Evolutionary conservation across 2,888 invertebrate species (phyloP), one percentile per base, ranked within the genome.

Genomic region (Alcis repandata): DNA sequence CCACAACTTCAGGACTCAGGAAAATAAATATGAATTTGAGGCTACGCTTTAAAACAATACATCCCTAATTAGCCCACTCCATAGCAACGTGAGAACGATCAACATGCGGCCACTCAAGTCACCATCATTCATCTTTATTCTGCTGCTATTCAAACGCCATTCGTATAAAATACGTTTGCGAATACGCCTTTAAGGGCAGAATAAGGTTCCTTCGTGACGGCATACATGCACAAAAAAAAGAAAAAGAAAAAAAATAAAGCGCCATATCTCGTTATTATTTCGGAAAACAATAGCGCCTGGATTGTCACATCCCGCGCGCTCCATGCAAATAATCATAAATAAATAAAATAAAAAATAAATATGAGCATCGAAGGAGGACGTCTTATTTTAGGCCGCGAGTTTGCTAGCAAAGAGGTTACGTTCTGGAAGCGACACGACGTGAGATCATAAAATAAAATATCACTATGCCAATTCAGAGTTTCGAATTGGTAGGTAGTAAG

Each of bases 281-380:
- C 80, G 85, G 88, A 86, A 89, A 83, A 91, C 91, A 91, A 91
- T 91, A 91, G 91, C 89, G 91, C 86, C 89, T 88, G 80, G 73
- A 79, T 85, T 91, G 91, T 91, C 91, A 90, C 84, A 85, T 88
- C 82, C 89, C 83, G 89, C 91, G 91, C 90, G 91, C 85, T 75
- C 85, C 90, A 91, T 91, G 91, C 91, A 91, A 91, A 91, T 91
- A 91, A 89, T 91, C 91, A 91, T 91, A 91, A 92, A 93, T 92
- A 91, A 92, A 92, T 91, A 90, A 92, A 91, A 87, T 87, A 90
- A 91, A 92, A 92, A 91, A 91, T 89, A 89, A 90, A 91, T 91
- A 91, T 91, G 91, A 91, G 82, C 76, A 75, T 76, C 76, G 77
- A 70, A 72, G 77, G 70, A 72, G 79, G 90, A 92, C 83, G 88